Evolutionary conservation across 1,140 invertebrate species (phyloP).

Genomic region (Homalodisca vitripennis): DNA sequence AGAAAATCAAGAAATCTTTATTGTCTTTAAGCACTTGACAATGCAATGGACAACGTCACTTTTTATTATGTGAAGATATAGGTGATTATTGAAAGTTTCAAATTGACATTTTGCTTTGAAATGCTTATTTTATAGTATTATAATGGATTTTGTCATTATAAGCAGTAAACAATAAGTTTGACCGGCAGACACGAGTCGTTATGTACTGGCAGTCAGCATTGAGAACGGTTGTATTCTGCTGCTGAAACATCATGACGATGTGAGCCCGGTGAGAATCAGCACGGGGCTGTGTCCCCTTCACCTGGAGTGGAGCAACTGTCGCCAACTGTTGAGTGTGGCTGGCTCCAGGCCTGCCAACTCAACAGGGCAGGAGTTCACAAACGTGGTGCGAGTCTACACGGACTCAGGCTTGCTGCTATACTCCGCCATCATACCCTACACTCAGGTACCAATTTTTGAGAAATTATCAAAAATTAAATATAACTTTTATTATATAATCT

Average conservation of each 20-base stretch:
- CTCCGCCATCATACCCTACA: slow-evolving; percentile 71
- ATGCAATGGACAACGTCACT: too few relatives aligned
- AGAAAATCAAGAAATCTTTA: too few relatives aligned
- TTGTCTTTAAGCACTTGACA: too few relatives aligned
- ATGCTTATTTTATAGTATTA: too few relatives aligned
- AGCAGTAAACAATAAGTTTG: too few relatives aligned
- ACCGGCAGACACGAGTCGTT: slow-evolving; percentile 61
- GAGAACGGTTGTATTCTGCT: slow-evolving; percentile 86
- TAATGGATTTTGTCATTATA: too few relatives aligned
- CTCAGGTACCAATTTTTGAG: slow-evolving; percentile 67
- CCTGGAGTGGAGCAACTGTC: slow-evolving; percentile 96
- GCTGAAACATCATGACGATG: slow-evolving; percentile 88
- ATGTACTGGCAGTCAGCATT: slow-evolving; percentile 84
- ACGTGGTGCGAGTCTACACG: slow-evolving; percentile 77
- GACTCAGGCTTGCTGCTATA: slow-evolving; percentile 72
- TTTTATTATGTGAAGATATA: too few relatives aligned
- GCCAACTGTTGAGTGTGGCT: slow-evolving; percentile 89
- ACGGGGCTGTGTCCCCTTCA: slow-evolving; percentile 77
- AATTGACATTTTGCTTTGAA: too few relatives aligned
- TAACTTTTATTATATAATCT: background rate
- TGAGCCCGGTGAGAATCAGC: slow-evolving; percentile 79
- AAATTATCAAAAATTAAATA: slow-evolving; percentile 15
- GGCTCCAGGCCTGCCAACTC: slow-evolving; percentile 50
- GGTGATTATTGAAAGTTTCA: too few relatives aligned
- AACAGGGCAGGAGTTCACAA: slow-evolving; percentile 60